Evolutionary conservation across 1,140 invertebrate species (phyloP).

Genomic region (Drosophila carrolli): DNA sequence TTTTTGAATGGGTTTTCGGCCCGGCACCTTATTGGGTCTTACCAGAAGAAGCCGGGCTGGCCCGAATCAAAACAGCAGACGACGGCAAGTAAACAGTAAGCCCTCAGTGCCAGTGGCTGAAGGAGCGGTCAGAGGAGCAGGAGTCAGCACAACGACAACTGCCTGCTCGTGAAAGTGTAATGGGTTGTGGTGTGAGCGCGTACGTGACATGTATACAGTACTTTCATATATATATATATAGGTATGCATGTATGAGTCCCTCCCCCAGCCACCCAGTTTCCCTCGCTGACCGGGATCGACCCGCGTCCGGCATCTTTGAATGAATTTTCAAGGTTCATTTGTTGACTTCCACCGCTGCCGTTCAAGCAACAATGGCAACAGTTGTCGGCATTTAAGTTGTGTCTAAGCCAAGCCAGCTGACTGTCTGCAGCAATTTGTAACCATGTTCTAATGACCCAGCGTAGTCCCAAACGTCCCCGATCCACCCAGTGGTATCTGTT

Average conservation of each 20-base stretch:
- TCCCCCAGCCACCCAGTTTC: no score
- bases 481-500: conserved; percentile 50
- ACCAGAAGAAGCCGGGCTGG: conserved; percentile 65
- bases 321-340: conserved; percentile 82
- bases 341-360: conserved; percentile 11
- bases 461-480: not conserved
- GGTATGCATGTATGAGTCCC: conserved; percentile 1
- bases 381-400: conserved; percentile 45
- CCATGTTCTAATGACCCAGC: conserved; percentile 49
- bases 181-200: conserved; percentile 49
- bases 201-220: conserved; percentile 79
- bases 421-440: conserved; percentile 75
- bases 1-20: conserved; percentile 84
- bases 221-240: conserved; percentile 6
- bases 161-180: conserved; percentile 64
- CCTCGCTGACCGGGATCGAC: not conserved
- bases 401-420: conserved; percentile 26
- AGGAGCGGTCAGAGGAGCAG: not conserved
- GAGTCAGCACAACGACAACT: conserved; percentile 53
- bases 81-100: conserved; percentile 65
- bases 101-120: not conserved
- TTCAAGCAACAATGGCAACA: conserved; percentile 55
- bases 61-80: conserved; percentile 53
- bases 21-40: conserved; percentile 37
- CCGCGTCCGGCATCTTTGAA: conserved; percentile 22